Evolutionary conservation across 2,113 vertebrate genomes (phyloP).

Genomic region (Ovibos moschatus): DNA sequence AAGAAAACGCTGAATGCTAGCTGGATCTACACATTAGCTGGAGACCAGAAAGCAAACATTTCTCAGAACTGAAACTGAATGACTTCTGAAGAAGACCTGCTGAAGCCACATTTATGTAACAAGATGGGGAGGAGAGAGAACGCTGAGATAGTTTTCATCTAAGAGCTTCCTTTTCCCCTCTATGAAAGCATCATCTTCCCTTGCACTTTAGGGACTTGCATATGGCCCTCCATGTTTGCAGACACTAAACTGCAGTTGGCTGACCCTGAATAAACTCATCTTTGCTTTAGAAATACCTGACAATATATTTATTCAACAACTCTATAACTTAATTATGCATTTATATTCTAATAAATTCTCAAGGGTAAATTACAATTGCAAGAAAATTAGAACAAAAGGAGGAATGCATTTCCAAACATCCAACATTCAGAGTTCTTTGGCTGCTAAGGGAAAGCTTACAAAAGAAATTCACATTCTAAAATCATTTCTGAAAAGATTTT

Average conservation of each 20-base stretch:
- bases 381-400: neutral
- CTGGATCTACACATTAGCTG: neutral
- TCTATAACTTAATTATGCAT: neutral
- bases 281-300: neutral
- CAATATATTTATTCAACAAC: neutral
- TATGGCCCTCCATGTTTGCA: neutral
- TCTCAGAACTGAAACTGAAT: neutral
- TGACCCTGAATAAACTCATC: neutral
- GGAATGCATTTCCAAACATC: neutral
- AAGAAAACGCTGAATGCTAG: neutral
- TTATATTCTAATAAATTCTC: neutral
- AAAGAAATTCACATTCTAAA: neutral
- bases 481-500: neutral
- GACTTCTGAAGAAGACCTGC: neutral
- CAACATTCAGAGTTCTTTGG: neutral
- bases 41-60: neutral
- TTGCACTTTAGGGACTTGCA: neutral
- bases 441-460: neutral
- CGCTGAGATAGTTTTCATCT: neutral
- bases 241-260: neutral
- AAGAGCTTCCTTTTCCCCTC: neutral
- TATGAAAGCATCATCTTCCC: neutral
- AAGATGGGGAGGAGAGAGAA: neutral
- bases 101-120: neutral
- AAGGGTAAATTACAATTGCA: neutral